A percentile compares a stretch with the other conserved stretches of the same genome.
Conservation (phyloP, 2,797 vertebrate genomes). For the Coracias cyanogaster region DNA sequence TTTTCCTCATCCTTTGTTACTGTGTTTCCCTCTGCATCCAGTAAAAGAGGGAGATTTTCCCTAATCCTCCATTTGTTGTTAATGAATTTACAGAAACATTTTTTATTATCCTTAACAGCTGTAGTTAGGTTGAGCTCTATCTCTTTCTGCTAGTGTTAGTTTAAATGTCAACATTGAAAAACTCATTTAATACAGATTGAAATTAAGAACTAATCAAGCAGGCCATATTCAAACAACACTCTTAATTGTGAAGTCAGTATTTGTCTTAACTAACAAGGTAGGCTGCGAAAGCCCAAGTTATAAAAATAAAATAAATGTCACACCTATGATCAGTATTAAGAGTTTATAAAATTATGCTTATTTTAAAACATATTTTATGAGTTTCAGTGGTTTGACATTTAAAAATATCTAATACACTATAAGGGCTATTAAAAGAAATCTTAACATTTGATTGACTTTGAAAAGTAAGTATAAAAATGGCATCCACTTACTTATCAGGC, state of each 20-base stretch:
- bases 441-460: constrained; percentile 40
- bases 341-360: constrained; percentile 14
- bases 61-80: too few species aligned
- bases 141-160: neutral
- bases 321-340: neutral
- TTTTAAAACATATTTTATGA: constrained; percentile 32
- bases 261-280: neutral
- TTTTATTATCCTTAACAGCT: too few species aligned
- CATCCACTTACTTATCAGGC: neutral
- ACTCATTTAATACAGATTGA: neutral
- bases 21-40: too few species aligned
- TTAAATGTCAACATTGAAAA: constrained; percentile 27
- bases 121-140: neutral
- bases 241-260: neutral
- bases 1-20: too few species aligned
- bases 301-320: constrained; percentile 10
- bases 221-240: neutral
- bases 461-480: constrained; percentile 26
- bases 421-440: constrained; percentile 42
- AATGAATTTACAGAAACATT: too few species aligned
- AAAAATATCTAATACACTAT: constrained; percentile 7
- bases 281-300: neutral
- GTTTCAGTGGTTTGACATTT: constrained; percentile 40
- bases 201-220: neutral
- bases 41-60: too few species aligned